These are phyloP conservation scores for Scophthalmus maximus DNA, from an alignment of 2,113 vertebrate species.

Conservation along the genomic window DNA sequence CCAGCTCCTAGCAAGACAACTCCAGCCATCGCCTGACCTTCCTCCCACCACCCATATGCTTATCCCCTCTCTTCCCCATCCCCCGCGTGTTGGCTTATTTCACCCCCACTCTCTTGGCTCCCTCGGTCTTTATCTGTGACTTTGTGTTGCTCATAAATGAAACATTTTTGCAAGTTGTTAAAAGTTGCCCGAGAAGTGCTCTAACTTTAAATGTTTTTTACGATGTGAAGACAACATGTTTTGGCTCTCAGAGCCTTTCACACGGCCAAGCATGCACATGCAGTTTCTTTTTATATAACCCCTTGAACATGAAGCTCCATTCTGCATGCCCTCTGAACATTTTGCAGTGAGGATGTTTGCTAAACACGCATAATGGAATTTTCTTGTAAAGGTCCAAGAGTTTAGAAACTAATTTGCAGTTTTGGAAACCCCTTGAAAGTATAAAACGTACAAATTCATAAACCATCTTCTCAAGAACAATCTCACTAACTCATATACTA, in stretches of 20 bases:
- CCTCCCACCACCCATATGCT: background rate
- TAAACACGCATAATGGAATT: too few species aligned
- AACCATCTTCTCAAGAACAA: too few species aligned
- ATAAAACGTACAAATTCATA: too few species aligned
- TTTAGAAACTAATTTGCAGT: too few species aligned
- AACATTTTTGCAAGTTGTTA: background rate
- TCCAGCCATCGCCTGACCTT: background rate
- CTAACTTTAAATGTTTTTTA: background rate
- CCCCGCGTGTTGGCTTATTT: background rate
- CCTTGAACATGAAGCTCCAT: background rate
- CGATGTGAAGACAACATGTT: background rate
- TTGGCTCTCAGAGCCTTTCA: background rate
- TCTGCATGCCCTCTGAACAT: background rate
- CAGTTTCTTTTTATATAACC: background rate
- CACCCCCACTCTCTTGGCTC: too few species aligned
- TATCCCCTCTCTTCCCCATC: background rate
- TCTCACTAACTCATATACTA: too few species aligned
- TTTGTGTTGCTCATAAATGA: background rate
- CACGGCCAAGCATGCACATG: background rate
- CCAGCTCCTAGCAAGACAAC: slow-evolving; percentile 30
- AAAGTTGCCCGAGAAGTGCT: background rate
- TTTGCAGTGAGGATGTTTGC: background rate
- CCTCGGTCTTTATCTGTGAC: background rate
- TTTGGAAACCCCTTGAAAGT: too few species aligned
- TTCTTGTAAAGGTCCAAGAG: too few species aligned